Evolutionary conservation across 2,888 invertebrate genomes (phyloP), one percentile per base, ranked within the genome.

Genomic region (Agrochola circellaris): DNA sequence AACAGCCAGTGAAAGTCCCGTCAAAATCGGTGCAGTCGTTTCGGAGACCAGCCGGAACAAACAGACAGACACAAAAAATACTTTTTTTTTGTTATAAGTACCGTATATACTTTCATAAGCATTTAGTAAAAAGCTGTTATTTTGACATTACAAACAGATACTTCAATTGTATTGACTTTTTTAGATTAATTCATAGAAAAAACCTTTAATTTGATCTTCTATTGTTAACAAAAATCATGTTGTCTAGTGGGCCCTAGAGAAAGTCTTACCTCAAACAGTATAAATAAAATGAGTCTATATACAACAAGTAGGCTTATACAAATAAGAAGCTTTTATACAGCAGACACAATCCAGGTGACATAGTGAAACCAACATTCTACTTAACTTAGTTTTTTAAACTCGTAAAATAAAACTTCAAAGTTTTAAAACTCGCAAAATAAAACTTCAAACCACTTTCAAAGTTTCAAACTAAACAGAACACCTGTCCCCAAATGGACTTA

Each of bases 401-500:
- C 7, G 1, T 4, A 23, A 70, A 65, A 75, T 79, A 75, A 80
- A 75, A 74, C 23, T 48, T 30, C 6, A 45, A 56, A 79, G 38
- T 38, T 38, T 42, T 42, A 42, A 38, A 38, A 38, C 38, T 38
- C 38, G 0, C 3, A 23, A 70, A 65, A 80, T 80, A 75, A 80
- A 70, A 74, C 23, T 48, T 30, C 7, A 48, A 56, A 79, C 20
- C 42, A 70, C 26, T 67, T 54, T 30, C 13, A 42, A 79, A 79
- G 51, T 79, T 69, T 42, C 15, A 26, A 73, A 75, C 34, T 72
- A 58, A 60, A 34, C n/a, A 60, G 64, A 51, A 64, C 83, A 83
- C 77, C 83, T 83, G 81, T 67, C 30, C 84, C 62, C 38, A 75
- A 78, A 84, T 65, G 69, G 75, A 81, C 74, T 73, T 83, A 80